phyloP scores from a whole-genome alignment of 2,113 vertebrate species.

The Uropsilus gracilis region DNA sequence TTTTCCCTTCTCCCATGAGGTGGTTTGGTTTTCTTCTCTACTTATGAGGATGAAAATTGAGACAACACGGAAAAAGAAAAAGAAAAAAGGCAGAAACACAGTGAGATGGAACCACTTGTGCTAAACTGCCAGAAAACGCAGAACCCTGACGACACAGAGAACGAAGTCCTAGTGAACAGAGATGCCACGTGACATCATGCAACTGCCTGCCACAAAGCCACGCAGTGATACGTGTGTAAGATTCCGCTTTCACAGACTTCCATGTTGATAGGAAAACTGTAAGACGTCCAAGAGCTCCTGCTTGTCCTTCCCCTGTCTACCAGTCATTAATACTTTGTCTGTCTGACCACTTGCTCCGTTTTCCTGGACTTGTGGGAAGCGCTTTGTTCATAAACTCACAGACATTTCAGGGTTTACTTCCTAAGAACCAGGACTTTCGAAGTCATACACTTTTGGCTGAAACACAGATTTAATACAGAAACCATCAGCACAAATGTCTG shows the following conservation, averaged over 20 bases:
- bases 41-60: constrained; percentile 1
- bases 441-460: not conserved
- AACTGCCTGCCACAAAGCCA: not conserved
- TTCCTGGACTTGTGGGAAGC: not conserved
- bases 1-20: not conserved
- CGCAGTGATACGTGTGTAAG: not conserved
- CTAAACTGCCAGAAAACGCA: not conserved
- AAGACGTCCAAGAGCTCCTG: not conserved
- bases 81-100: not conserved
- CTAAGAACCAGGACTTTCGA: not conserved
- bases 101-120: not conserved
- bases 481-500: not conserved
- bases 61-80: not conserved
- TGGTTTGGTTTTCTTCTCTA: not conserved
- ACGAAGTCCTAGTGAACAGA: not conserved
- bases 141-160: not conserved
- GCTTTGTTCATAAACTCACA: not conserved
- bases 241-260: not conserved
- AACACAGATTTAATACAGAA: constrained; percentile 48
- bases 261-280: not conserved
- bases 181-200: not conserved
- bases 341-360: not conserved
- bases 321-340: not conserved
- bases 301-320: not conserved
- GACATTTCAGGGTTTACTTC: constrained; percentile 39